Evolutionary conservation across 1,140 invertebrate species (phyloP).

Genomic region (Orussus abietinus): DNA sequence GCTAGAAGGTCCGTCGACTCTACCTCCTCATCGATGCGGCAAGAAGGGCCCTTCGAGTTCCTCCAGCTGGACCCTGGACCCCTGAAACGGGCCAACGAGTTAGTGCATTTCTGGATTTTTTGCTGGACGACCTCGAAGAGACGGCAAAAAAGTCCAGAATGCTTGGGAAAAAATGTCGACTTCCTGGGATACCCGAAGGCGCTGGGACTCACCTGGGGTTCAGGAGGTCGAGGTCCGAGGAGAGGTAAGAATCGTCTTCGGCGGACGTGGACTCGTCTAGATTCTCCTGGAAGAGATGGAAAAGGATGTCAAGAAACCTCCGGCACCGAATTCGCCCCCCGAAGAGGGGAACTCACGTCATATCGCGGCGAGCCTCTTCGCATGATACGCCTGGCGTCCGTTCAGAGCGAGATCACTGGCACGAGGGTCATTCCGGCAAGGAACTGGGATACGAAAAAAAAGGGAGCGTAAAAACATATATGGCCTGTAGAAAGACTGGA

Average conservation of each 20-base stretch:
- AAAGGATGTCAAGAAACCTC: not conserved
- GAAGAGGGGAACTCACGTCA: slow-evolving; percentile 30
- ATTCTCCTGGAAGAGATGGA: slow-evolving; percentile 18
- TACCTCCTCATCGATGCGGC: not conserved
- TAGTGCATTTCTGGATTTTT: no score
- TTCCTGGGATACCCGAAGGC: not conserved
- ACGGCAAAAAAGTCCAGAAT: no score
- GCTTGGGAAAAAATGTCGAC: no score
- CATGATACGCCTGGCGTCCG: slow-evolving; percentile 31
- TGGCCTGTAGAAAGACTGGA: slow-evolving; percentile 19
- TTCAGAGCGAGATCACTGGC: slow-evolving; percentile 10
- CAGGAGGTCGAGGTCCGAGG: slow-evolving; percentile 28
- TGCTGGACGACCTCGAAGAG: no score
- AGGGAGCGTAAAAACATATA: slow-evolving; percentile 16
- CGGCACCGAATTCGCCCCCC: no score
- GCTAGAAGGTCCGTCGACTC: no score
- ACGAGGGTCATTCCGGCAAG: slow-evolving; percentile 14
- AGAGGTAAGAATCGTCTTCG: slow-evolving; percentile 31
- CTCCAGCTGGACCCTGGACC: no score
- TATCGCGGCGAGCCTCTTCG: slow-evolving; percentile 32
- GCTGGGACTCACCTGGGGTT: slow-evolving; percentile 29
- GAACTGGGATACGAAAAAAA: slow-evolving; percentile 2
- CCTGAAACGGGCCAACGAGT: no score
- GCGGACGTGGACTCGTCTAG: slow-evolving; percentile 27
- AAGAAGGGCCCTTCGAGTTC: no score